Conservation (phyloP, 1,140 invertebrate species). For the Neodiprion virginianus region DNA sequence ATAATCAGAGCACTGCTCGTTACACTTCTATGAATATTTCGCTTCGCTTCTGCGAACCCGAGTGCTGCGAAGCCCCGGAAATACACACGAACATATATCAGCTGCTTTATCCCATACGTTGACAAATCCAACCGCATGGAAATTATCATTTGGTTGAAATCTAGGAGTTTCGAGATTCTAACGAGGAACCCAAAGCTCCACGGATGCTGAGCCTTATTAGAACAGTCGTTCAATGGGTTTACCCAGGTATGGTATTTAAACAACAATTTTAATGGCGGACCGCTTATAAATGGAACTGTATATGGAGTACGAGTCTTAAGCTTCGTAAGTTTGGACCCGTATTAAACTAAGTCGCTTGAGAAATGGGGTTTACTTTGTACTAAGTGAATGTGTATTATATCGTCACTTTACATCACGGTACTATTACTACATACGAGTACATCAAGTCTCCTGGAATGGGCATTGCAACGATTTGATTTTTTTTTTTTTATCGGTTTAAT, state of each 20-base stretch:
- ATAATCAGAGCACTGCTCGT: neutral
- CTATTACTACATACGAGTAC: too few species aligned
- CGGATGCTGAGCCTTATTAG: neutral
- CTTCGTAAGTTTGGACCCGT: neutral
- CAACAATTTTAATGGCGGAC: neutral
- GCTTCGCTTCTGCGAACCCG: neutral
- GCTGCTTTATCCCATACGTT: neutral
- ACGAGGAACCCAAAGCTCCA: neutral
- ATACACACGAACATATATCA: neutral
- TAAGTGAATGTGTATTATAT: neutral
- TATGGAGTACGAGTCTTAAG: neutral
- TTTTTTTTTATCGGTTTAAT: too few species aligned
- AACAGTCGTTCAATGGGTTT: neutral
- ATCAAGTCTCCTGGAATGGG: too few species aligned
- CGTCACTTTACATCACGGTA: too few species aligned
- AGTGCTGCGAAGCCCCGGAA: too few species aligned
- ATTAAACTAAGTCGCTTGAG: neutral
- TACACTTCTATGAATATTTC: neutral
- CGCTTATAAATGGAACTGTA: neutral
- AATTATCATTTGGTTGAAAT: neutral
- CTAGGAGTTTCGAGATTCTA: neutral
- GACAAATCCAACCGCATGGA: conserved; percentile 6
- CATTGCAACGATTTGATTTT: too few species aligned
- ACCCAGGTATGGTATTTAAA: neutral
- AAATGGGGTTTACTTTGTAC: neutral